Percentiles rank a stretch among this genome's conserved stretches.
Conservation (phyloP, 2,113 vertebrate species). For the Miniopterus natalensis region DNA sequence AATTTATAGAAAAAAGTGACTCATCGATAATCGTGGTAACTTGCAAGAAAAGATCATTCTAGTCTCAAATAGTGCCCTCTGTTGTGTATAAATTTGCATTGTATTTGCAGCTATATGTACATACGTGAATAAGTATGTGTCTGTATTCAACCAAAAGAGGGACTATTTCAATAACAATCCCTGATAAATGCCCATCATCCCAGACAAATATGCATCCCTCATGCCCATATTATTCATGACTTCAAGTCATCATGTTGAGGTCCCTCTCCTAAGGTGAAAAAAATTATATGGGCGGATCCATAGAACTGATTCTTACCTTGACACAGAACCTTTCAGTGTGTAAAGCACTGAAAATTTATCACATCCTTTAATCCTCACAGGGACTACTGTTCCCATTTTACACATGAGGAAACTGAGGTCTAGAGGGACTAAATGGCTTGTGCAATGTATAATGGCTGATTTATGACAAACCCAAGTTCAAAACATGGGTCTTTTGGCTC, state of each 20-base stretch:
- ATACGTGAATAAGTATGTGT: neutral
- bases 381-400: neutral
- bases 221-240: neutral
- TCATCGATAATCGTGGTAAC: conserved; percentile 5
- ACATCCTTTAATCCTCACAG: neutral
- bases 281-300: neutral
- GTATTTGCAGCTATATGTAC: neutral
- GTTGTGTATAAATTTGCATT: neutral
- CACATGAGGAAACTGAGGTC: neutral
- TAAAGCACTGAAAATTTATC: neutral
- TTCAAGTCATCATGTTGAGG: neutral
- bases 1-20: neutral
- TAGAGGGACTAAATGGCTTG: neutral
- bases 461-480: conserved; percentile 7
- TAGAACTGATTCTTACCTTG: neutral
- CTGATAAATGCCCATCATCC: neutral
- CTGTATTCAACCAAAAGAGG: neutral
- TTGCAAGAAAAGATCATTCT: neutral
- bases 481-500: neutral
- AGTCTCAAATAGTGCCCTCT: neutral
- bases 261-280: neutral
- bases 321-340: neutral
- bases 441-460: neutral
- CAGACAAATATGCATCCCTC: neutral
- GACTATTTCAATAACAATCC: neutral